Base-by-base conservation (phyloP, 1,140 invertebrate species). In the Physella acuta region DNA sequence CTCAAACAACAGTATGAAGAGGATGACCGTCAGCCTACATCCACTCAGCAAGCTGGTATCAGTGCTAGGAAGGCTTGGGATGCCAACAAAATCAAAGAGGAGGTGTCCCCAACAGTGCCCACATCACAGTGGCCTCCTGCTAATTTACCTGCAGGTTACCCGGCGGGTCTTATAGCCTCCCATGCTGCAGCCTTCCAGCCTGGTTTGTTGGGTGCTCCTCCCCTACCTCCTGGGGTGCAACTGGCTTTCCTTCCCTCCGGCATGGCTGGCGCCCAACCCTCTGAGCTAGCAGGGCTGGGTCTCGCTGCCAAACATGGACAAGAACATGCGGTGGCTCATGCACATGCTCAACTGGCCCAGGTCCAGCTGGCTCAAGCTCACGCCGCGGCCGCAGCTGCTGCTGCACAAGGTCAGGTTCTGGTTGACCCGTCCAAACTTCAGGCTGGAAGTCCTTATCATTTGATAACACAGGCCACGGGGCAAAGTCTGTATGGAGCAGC, bases 1-100 rank as follows among this genome's bases (percentile, higher is more conserved):
- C 70, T 75, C 11, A 77, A 77, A 44, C 71, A 75, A 52, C 71
- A 75, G 65, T 75, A 73, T 62, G 73, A 67, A 17, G 75, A 74
- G 26, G 70, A 71, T 28, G 73, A 75, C 8, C 36, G 56, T 8
- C 69, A 69, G 56, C 63, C 71, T 44, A 30, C 62, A 16, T 31
- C 62, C 0, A 39, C 36, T 14, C 55, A 31, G 5, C 66, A 68
- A 37, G 37, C 44, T 2, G 24, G 36, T 1, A 20, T 52, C 11
- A 20, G 4, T 37, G 34, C 17, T 16, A 28, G 53, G 44, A 34
- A 52, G 2, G 34, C 28, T 36, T 58, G 65, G 53, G 65, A 68
- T 31, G 2, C 24, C 3, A 30, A 24, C 17, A 58, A 68, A 36
- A 26, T 68, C 26, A 68, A 68, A 59, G 65, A 68, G 36, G 65